These are phyloP conservation scores for Paramuricea clavata DNA, from an alignment of 92 coral and sea anemone genomes.

Conservation along the genomic window DNA sequence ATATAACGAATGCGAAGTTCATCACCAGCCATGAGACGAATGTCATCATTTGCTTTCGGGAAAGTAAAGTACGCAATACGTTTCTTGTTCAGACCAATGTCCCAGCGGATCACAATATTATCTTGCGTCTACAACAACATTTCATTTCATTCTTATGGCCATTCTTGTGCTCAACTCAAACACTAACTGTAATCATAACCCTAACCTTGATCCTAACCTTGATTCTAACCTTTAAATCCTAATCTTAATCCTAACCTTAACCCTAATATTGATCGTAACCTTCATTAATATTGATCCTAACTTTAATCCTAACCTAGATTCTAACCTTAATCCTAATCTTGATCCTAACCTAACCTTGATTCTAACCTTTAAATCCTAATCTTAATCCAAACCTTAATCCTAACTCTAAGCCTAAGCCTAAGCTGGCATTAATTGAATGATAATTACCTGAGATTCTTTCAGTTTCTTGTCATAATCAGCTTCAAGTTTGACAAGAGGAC, in stretches of 20 bases:
- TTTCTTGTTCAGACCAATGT: slow-evolving; percentile 97
- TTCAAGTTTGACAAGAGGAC: slow-evolving; percentile 96
- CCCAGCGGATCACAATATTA: slow-evolving; percentile 99
- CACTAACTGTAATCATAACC: not conserved
- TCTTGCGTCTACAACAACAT: slow-evolving; percentile 82
- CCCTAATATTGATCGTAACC: not conserved
- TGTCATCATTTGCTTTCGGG: slow-evolving; percentile 97
- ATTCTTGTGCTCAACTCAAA: too few relatives aligned
- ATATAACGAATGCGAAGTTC: slow-evolving; percentile 90
- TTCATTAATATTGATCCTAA: not conserved
- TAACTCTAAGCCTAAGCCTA: not conserved
- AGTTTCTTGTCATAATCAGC: slow-evolving; percentile 99
- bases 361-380: not conserved
- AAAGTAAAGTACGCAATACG: slow-evolving; percentile 94
- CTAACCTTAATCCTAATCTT: too few relatives aligned
- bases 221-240: not conserved
- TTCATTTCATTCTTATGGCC: not conserved
- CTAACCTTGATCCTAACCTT: not conserved
- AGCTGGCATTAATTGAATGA: not conserved
- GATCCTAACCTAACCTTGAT: not conserved
- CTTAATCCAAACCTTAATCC: too few relatives aligned
- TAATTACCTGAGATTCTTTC: slow-evolving; percentile 93
- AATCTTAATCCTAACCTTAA: not conserved
- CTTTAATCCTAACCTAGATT: not conserved
- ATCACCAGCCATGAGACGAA: slow-evolving; percentile 97